These are phyloP conservation scores for Shargacucullia verbasci DNA, from an alignment of 2,888 invertebrate genomes.

Conservation along the genomic window DNA sequence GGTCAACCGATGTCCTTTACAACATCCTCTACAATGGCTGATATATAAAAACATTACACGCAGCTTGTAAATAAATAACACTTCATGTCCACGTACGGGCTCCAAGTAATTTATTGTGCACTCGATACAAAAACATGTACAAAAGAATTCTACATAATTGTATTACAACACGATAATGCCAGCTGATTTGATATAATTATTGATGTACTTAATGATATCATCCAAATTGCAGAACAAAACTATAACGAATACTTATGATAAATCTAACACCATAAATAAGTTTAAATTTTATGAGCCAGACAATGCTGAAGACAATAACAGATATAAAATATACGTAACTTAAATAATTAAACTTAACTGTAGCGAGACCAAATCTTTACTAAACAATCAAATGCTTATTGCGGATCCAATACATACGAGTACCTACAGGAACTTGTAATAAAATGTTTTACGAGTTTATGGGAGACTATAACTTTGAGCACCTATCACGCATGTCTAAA, in stretches of 20 bases:
- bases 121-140: constrained; percentile 16
- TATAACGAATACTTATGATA: constrained; percentile 15
- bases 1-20: constrained; percentile 54
- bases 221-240: constrained; percentile 8
- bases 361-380: neutral
- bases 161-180: constrained; percentile 22
- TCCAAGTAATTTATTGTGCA: constrained; percentile 21
- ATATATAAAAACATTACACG: constrained; percentile 22
- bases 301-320: neutral
- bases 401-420: constrained; percentile 7
- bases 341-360: neutral
- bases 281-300: constrained; percentile 6
- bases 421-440: constrained; percentile 8
- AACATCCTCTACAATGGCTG: constrained; percentile 11
- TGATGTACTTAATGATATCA: constrained; percentile 17
- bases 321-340: constrained; percentile 7
- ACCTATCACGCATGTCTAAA: constrained; percentile 21
- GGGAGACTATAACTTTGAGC: constrained; percentile 8
- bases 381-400: neutral
- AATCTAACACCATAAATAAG: neutral
- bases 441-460: constrained; percentile 3
- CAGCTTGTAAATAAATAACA: constrained; percentile 26
- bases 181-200: constrained; percentile 32
- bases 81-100: constrained; percentile 13
- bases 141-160: constrained; percentile 21